These are phyloP conservation scores for Ataeniobius toweri DNA, from an alignment of 2,797 vertebrate species.

Conservation along the genomic window DNA sequence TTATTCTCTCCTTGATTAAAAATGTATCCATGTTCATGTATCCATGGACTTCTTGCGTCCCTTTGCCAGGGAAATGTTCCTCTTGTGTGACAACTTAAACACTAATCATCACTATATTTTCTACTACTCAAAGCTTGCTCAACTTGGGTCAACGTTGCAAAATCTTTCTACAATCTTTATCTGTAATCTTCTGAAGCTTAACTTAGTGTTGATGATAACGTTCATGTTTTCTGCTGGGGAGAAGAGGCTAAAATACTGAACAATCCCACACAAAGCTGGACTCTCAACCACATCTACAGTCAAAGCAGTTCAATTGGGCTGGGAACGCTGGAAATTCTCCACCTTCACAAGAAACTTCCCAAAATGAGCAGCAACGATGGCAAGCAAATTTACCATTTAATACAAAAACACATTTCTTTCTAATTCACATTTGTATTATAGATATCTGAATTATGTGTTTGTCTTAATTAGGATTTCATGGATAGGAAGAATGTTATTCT, in stretches of 20 bases:
- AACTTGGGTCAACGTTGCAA: neutral
- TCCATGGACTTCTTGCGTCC: neutral
- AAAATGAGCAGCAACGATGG: neutral
- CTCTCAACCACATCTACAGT: neutral
- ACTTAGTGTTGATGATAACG: neutral
- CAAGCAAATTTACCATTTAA: neutral
- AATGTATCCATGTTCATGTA: neutral
- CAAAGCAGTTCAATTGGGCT: neutral
- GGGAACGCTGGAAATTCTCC: neutral
- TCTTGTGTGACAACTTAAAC: neutral
- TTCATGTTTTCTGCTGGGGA: neutral
- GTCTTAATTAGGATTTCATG: neutral
- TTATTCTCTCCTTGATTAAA: neutral
- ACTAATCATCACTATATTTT: neutral
- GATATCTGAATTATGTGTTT: neutral
- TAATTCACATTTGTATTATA: neutral
- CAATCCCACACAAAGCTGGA: neutral
- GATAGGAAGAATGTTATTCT: no score
- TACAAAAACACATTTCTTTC: neutral
- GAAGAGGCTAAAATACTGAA: neutral
- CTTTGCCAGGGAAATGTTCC: neutral
- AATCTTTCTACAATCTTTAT: neutral
- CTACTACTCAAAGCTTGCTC: neutral
- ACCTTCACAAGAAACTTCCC: neutral
- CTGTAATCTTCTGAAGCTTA: neutral